A percentile compares a stretch with the other conserved stretches of the same genome.
These are phyloP conservation scores for Microcaecilia unicolor DNA, from an alignment of 2,797 vertebrate species.

Conservation along the genomic window DNA sequence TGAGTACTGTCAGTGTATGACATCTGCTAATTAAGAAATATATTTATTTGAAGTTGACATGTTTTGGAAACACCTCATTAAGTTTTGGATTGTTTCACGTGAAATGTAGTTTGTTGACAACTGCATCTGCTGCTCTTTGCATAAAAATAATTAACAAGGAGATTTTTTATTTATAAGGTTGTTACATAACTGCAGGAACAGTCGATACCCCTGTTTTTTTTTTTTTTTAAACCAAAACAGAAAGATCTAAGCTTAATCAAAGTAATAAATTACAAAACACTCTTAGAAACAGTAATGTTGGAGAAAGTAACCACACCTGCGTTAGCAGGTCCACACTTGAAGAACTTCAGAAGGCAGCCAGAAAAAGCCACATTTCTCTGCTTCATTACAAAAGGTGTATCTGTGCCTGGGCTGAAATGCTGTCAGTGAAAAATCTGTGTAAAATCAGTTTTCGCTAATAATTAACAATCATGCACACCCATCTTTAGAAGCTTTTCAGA, in stretches of 20 bases:
- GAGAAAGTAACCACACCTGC: constrained; percentile 55
- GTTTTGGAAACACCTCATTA: constrained; percentile 62
- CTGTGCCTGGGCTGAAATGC: constrained; percentile 28
- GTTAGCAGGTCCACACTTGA: constrained; percentile 67
- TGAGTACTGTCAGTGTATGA: constrained; percentile 7
- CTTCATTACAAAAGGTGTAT: constrained; percentile 29
- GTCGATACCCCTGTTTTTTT: constrained; percentile 53
- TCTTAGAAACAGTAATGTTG: constrained; percentile 39
- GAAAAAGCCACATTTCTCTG: constrained; percentile 45
- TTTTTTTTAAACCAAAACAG: constrained; percentile 48
- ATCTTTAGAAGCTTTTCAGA: constrained; percentile 10
- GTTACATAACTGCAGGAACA: too few species aligned
- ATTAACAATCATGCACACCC: constrained; percentile 54
- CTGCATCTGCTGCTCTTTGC: constrained; percentile 40
- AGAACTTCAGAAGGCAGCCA: constrained; percentile 43
- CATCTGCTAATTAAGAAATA: constrained; percentile 56
- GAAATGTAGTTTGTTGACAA: constrained; percentile 61
- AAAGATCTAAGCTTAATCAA: constrained; percentile 38
- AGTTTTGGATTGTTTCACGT: constrained; percentile 64
- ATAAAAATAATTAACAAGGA: constrained; percentile 17
- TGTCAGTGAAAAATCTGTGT: constrained; percentile 59
- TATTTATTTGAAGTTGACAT: constrained; percentile 30
- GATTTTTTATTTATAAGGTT: too few species aligned
- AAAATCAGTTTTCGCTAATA: constrained; percentile 60
- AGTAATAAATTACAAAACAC: constrained; percentile 59